Evolutionary conservation across 2,113 vertebrate species (phyloP), one percentile per base, ranked within the genome.

Genomic region (Anolis sagrei): DNA sequence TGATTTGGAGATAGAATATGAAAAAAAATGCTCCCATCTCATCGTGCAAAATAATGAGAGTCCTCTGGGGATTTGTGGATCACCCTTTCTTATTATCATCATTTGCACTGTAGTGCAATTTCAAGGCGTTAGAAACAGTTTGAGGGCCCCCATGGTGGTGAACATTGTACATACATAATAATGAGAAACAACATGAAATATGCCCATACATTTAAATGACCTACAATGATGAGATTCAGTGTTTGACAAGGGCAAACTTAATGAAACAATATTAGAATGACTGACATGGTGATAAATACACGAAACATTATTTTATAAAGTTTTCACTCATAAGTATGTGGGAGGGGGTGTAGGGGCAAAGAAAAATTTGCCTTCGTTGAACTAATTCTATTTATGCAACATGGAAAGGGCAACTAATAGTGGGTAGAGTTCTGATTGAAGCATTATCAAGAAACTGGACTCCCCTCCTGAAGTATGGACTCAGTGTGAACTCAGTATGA

Each of bases 21-120:
- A 19, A 72, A 58, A 72, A 80, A 90, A 23, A 4, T n/a, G 29
- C 80, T 82, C 68, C 19, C 14, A 19, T 51, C 48, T 51, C n/a
- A 54, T 72, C 21, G 23, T 82, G 80, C 80, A 82, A 82, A 82
- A 49, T 72, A 82, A 82, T 54, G 80, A 70, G 68, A 23, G 51
- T 8, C 21, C 66, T 68, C 66, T 70, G n/a, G 68, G n/a, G 68
- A 72, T 72, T 82, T 34, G 48, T 48, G 86, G 27, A 62, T 44
- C 2, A 23, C 4, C 76, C 62, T 25, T 49, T 72, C 72, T 79
- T 44, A 44, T 44, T 39, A 32, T 29, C 6, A 48, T 72, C 49
- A 73, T 73, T 32, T 73, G 49, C 39, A 25, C n/a, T 62, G 27
- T 68, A 44, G 18, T 54, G 11, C 2, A 14, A 5, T n/a, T 51